phyloP scores from a whole-genome alignment of 2,888 invertebrate genomes.

The Leucophenga maculata region DNA sequence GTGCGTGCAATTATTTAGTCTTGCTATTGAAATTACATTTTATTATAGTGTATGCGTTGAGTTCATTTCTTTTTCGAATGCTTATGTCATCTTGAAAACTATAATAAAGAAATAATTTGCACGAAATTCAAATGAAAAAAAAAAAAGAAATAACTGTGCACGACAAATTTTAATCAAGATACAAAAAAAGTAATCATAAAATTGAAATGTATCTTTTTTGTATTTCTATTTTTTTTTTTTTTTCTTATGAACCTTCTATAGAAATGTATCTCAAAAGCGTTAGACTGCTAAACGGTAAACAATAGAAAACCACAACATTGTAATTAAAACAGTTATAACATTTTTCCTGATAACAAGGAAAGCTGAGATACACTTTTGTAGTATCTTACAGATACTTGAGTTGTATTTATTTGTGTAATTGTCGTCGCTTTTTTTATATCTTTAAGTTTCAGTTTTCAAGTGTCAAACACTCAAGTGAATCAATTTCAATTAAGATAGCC shows the following conservation, averaged over 20 bases:
- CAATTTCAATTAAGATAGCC: conserved; percentile 62
- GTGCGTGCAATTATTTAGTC: background rate
- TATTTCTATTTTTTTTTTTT: background rate
- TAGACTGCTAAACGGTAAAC: background rate
- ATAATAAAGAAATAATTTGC: background rate
- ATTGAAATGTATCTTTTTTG: conserved; percentile 14
- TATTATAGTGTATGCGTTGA: background rate
- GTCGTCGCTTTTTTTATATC: background rate
- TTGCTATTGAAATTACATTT: too few species aligned
- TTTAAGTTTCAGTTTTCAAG: conserved; percentile 28
- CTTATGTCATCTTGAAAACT: conserved; percentile 8
- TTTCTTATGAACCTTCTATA: background rate
- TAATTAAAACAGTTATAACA: background rate
- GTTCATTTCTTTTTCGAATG: background rate
- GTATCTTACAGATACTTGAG: background rate
- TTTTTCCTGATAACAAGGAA: background rate
- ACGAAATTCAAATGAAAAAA: background rate
- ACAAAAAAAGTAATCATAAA: background rate
- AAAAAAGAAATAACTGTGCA: too few species aligned
- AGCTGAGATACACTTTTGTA: background rate
- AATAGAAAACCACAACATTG: background rate
- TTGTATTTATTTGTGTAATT: conserved; percentile 6
- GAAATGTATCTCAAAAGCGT: conserved; percentile 1
- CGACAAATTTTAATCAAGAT: conserved; percentile 11
- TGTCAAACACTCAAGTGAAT: conserved; percentile 42